A percentile compares a stretch with the other conserved stretches of the same genome.
phyloP scores from a whole-genome alignment of 92 coral and sea anemone genomes.

The Paramuricea clavata region DNA sequence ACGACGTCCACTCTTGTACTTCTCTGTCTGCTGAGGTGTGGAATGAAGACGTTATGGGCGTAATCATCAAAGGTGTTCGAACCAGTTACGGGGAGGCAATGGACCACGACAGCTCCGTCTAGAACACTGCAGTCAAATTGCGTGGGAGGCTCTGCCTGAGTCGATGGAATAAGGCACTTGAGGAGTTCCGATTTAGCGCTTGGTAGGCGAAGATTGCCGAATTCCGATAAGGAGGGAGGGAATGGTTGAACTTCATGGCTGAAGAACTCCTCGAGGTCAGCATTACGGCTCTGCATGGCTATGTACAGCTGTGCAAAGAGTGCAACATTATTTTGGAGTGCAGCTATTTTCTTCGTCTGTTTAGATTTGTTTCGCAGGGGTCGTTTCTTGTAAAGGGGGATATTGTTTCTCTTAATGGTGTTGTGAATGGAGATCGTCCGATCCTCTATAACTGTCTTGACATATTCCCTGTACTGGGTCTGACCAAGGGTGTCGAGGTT shows the following conservation, averaged over 20 bases:
- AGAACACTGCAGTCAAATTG: conserved; percentile 65
- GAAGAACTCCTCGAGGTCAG: conserved; percentile 67
- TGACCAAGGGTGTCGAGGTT: conserved; percentile 61
- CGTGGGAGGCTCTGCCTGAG: conserved; percentile 39
- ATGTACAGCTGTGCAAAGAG: conserved; percentile 68
- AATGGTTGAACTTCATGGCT: conserved; percentile 64
- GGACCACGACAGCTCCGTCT: conserved; percentile 71
- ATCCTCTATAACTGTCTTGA: conserved; percentile 64
- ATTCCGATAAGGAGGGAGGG: conserved; percentile 67
- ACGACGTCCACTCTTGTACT: conserved; percentile 43
- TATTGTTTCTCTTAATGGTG: conserved; percentile 67
- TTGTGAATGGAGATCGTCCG: conserved; percentile 51
- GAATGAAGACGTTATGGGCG: conserved; percentile 64
- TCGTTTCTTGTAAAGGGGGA: conserved; percentile 59
- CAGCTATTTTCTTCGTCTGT: conserved; percentile 55
- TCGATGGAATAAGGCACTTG: conserved; percentile 19
- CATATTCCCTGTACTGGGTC: conserved; percentile 65
- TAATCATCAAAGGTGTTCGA: conserved; percentile 69
- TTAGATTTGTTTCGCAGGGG: conserved; percentile 55
- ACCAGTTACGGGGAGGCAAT: conserved; percentile 53
- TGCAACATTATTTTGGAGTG: conserved; percentile 57
- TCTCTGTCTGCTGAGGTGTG: background rate
- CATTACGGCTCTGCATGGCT: conserved; percentile 67
- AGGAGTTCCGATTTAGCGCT: conserved; percentile 49
- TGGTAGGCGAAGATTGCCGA: conserved; percentile 61